Evolutionary conservation across 2,888 invertebrate genomes (phyloP).

Genomic region (Dusona sp.): DNA sequence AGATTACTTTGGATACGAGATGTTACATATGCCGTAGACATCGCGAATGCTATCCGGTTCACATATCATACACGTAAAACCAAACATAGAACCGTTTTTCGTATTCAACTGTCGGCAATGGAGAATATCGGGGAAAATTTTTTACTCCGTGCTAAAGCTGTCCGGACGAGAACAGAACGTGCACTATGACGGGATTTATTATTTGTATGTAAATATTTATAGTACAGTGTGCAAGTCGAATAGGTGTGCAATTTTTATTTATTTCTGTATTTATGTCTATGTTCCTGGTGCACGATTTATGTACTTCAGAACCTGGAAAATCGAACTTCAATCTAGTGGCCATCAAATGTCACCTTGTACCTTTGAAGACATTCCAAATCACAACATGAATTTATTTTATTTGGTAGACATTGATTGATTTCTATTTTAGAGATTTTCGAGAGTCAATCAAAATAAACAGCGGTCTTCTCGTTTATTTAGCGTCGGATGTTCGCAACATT

Average conservation of each 20-base stretch:
- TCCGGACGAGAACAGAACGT: neutral
- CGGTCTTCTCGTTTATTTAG: neutral
- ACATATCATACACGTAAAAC: conserved; percentile 4
- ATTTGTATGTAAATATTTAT: neutral
- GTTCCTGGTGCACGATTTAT: neutral
- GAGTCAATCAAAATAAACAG: neutral
- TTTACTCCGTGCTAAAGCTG: neutral
- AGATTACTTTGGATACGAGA: conserved; percentile 76
- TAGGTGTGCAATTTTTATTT: conserved; percentile 13
- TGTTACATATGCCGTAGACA: conserved; percentile 5
- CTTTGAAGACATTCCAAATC: neutral
- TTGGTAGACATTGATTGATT: neutral
- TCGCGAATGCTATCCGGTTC: conserved; percentile 18
- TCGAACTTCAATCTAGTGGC: neutral
- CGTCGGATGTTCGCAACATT: too few species aligned
- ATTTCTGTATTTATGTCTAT: neutral
- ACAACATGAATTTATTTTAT: neutral
- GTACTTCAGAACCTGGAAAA: neutral
- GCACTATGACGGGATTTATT: conserved; percentile 6
- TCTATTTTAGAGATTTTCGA: neutral
- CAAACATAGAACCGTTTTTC: conserved; percentile 20
- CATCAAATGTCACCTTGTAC: neutral
- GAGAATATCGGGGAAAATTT: neutral
- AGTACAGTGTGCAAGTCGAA: neutral
- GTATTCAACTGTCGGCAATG: conserved; percentile 17